Evolutionary conservation across 2,888 invertebrate genomes (phyloP), one percentile per base, ranked within the genome.

Genomic region (Coenonympha glycerion): DNA sequence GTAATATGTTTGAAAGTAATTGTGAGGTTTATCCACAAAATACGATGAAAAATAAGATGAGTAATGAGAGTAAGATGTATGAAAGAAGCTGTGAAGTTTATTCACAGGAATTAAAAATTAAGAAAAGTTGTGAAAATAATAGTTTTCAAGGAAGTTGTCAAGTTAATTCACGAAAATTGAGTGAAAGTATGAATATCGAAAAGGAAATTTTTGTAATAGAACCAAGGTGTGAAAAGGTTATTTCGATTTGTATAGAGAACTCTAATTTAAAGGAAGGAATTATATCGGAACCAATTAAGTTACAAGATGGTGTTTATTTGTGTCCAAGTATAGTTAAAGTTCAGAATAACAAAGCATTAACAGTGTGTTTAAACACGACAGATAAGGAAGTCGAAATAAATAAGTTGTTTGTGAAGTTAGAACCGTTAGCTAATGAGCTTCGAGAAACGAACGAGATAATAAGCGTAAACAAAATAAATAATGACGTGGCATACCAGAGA

Each of bases 251-350:
- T 39, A 26, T 45, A 45, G 44, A 47, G 15, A 41, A 37, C 13
- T 5, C 21, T 46, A 28, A 50, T 46, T 50, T 50, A 28, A 49
- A 45, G 34, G 41, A 41, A 41, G 28, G 41, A 31, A 13, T 50
- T 13, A 45, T 50, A 50, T 19, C 45, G 22, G 50, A 50, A 40
- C 45, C 45, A 45, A 51, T 51, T 16, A 42, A 51, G 42, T 42
- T 51, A 51, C 47, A 30, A 30, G 47, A 47, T 5, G 51, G 51
- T 42, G 42, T 51, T 42, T 51, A 51, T 51, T 36, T 51, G 37
- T 45, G 49, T 40, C 48, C 40, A 21, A 46, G 47, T 41, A 47
- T 51, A 26, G 51, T 47, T 11, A 47, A 34, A 41, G 47, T 51
- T 21, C n/a, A 47, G 1, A 28, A 41, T 13, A 51, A n/a, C n/a